Base-by-base conservation (phyloP, 2,797 vertebrate genomes). In the Sebastes paucispinis region DNA sequence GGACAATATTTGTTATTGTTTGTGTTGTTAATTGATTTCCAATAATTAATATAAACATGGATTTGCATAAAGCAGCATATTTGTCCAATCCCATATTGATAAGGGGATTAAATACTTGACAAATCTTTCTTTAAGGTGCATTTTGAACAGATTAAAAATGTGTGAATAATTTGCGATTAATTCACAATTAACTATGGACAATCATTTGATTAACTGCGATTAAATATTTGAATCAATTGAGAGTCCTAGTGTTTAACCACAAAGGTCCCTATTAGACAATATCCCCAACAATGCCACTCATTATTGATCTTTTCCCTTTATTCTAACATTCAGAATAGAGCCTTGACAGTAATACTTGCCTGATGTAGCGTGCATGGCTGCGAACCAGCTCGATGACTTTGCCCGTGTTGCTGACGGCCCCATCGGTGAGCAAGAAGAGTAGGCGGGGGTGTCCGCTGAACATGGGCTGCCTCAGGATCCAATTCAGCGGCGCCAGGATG, bases 371-470 rank as follows among this genome's bases (percentile, higher is more conserved):
- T 0, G 97, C 95, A 0, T 97, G 96, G 82, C 93, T 97, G 70
- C 98, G 93, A 66, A 98, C 88, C 82, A 99, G 94, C 84, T 98
- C 97, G 4, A 99, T 96, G 24, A 98, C 97, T 89, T 93, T 96
- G 69, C 98, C 98, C 0, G 97, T 97, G 95, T 97, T 97, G 94
- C 77, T 93, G 87, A 96, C 81, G 0, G 97, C 91, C 0, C 98
- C 97, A 0, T 96, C 94, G 0, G 95, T 98, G 87, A 99, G 95
- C 80, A 99, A 90, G 73, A 99, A 99, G 76, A 99, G 96, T 47
- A 98, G 94, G 1, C 97, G 94, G 0, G 98, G 97, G 80, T 98
- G 97, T 57, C 97, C 97, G 2, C 89, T 94, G 90, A 93, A 94
- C 85, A 96, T 82, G 1, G 98, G 97, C 94, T 99, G 98, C 62